Evolutionary conservation across 1,140 invertebrate species (phyloP).

Genomic region (Monochamus saltuarius): DNA sequence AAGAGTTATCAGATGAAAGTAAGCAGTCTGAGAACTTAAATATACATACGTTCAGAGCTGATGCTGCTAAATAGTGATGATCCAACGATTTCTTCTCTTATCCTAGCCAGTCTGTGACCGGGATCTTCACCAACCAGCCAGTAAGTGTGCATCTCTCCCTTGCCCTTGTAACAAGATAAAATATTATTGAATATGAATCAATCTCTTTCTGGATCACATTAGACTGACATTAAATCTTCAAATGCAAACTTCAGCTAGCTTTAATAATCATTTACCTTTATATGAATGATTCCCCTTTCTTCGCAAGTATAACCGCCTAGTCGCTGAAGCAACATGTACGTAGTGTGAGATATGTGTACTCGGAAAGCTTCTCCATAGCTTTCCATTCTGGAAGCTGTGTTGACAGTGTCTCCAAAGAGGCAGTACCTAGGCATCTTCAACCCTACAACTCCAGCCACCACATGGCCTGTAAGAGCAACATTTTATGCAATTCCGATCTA

Average conservation of each 20-base stretch:
- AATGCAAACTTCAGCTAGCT: neutral
- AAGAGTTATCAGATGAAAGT: constrained; percentile 16
- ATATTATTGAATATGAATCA: neutral
- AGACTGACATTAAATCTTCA: too few relatives aligned
- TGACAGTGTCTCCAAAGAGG: constrained; percentile 87
- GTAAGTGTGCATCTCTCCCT: constrained; percentile 74
- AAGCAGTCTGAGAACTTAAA: constrained; percentile 12
- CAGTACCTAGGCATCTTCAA: constrained; percentile 87
- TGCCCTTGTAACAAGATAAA: constrained; percentile 58
- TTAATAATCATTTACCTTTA: constrained; percentile 60
- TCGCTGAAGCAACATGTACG: constrained; percentile 64
- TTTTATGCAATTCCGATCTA: neutral
- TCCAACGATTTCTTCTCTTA: constrained; percentile 44
- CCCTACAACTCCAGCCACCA: constrained; percentile 82
- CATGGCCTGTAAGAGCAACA: constrained; percentile 54
- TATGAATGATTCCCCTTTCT: constrained; percentile 68
- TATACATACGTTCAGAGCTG: constrained; percentile 46
- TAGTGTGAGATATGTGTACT: constrained; percentile 72
- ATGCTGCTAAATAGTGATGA: constrained; percentile 47
- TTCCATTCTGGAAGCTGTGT: constrained; percentile 71
- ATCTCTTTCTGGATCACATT: neutral
- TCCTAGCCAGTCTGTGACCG: constrained; percentile 40
- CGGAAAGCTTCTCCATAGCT: constrained; percentile 68
- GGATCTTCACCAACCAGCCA: constrained; percentile 71
- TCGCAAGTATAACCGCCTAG: constrained; percentile 68